Evolutionary conservation across 1,140 invertebrate species (phyloP).

Genomic region (Bombus polaris): DNA sequence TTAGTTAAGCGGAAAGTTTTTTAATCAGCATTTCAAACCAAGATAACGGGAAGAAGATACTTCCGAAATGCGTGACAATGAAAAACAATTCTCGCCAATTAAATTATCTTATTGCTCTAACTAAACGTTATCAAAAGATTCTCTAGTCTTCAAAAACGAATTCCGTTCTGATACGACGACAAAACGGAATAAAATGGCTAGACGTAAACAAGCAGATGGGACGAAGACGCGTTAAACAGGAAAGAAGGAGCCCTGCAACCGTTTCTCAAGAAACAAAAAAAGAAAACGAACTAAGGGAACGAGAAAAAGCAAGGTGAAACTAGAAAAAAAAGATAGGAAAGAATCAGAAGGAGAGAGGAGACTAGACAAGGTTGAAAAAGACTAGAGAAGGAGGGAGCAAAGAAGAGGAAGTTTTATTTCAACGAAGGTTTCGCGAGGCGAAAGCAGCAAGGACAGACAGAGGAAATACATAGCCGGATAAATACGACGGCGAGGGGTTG

Average conservation of each 20-base stretch:
- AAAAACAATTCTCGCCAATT: background rate
- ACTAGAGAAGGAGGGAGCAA: too few species aligned
- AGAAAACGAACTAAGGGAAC: background rate
- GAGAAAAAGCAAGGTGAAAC: background rate
- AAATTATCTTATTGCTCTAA: background rate
- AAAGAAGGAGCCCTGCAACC: conserved; percentile 1
- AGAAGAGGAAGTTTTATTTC: conserved; percentile 68
- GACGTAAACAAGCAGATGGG: conserved; percentile 34
- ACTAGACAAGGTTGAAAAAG: background rate
- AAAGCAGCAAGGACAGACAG: conserved; percentile 69
- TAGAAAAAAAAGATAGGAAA: background rate
- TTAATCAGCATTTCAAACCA: background rate
- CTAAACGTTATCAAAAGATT: background rate
- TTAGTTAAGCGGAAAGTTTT: conserved; percentile 1
- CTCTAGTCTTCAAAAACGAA: background rate
- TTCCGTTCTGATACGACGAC: background rate
- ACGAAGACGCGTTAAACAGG: conserved; percentile 34
- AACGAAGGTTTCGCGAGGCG: conserved; percentile 62
- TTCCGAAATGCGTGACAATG: background rate
- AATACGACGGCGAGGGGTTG: conserved; percentile 65
- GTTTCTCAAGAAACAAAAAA: background rate
- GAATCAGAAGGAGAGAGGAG: background rate
- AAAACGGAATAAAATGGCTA: conserved; percentile 14
- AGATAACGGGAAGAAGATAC: background rate
- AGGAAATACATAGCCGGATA: conserved; percentile 73